Percentiles rank a stretch among this genome's conserved stretches.
Conservation (phyloP, 1,140 invertebrate species). For the Bombus impatiens region DNA sequence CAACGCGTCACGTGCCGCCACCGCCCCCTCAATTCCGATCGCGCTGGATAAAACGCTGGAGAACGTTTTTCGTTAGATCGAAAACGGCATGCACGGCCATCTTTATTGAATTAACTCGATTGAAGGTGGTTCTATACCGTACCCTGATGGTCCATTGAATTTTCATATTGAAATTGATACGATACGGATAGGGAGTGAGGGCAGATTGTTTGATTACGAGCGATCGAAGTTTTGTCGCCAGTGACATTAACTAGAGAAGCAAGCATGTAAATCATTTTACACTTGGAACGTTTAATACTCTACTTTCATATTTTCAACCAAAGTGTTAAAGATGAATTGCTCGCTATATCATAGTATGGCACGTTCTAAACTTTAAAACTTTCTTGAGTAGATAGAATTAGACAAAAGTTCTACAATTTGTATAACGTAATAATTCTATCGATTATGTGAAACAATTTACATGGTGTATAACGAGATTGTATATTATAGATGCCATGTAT, state of each 20-base stretch:
- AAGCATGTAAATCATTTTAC: neutral
- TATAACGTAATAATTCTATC: neutral
- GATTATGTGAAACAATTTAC: neutral
- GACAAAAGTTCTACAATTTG: neutral
- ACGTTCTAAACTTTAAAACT: neutral
- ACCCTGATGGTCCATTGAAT: neutral
- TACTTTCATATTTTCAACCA: too few species aligned
- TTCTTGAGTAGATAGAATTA: neutral
- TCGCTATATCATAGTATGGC: neutral
- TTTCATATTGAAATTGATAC: neutral
- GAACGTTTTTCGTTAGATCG: constrained; percentile 13
- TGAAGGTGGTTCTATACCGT: neutral
- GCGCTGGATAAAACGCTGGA: constrained; percentile 12
- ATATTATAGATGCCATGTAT: neutral
- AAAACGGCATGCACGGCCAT: neutral
- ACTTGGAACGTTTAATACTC: neutral
- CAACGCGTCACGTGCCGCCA: constrained; percentile 66
- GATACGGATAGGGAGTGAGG: too few species aligned
- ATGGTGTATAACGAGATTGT: neutral
- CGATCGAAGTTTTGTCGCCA: neutral
- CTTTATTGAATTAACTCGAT: constrained; percentile 39
- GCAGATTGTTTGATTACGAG: neutral
- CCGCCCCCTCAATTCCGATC: constrained; percentile 8
- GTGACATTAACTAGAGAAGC: neutral
- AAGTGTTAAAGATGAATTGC: too few species aligned